Percentiles rank a stretch among this genome's conserved stretches.
phyloP scores from a whole-genome alignment of 2,113 vertebrate genomes.

The Nibea coibor region DNA sequence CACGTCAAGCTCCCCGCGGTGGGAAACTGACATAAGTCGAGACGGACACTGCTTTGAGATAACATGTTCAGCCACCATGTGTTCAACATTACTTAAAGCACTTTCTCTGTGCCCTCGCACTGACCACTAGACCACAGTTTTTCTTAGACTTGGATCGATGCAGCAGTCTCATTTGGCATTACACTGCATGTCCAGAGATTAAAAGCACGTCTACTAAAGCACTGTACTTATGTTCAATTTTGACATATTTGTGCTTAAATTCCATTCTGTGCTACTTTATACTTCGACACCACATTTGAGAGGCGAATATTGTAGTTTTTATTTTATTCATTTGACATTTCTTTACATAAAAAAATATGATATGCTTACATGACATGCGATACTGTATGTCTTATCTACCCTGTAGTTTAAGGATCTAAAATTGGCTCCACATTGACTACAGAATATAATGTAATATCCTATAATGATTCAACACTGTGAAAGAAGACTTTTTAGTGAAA shows the following conservation, averaged over 20 bases:
- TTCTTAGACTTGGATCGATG: background rate
- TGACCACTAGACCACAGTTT: conserved; percentile 29
- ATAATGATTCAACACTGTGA: too few relatives aligned
- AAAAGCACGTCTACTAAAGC: background rate
- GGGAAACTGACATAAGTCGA: conserved; percentile 72
- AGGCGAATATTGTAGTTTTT: background rate
- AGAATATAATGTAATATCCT: too few relatives aligned
- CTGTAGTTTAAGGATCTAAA: background rate
- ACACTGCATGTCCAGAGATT: background rate
- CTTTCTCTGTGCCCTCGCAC: conserved; percentile 52
- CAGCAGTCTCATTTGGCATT: conserved; percentile 2
- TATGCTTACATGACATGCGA: too few relatives aligned
- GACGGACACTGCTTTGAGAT: conserved; percentile 68
- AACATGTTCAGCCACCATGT: conserved; percentile 73
- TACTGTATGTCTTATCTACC: too few relatives aligned
- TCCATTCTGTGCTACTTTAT: background rate
- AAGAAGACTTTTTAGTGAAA: background rate
- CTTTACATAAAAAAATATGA: too few relatives aligned
- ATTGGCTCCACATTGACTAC: too few relatives aligned
- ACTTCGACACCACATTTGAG: background rate
- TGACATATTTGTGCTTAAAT: background rate
- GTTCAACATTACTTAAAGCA: conserved; percentile 73
- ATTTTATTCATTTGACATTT: background rate
- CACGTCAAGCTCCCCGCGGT: conserved; percentile 64
- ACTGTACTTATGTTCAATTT: background rate